Conservation (phyloP, 1,140 invertebrate species). For the Drosophila pallidifrons region DNA sequence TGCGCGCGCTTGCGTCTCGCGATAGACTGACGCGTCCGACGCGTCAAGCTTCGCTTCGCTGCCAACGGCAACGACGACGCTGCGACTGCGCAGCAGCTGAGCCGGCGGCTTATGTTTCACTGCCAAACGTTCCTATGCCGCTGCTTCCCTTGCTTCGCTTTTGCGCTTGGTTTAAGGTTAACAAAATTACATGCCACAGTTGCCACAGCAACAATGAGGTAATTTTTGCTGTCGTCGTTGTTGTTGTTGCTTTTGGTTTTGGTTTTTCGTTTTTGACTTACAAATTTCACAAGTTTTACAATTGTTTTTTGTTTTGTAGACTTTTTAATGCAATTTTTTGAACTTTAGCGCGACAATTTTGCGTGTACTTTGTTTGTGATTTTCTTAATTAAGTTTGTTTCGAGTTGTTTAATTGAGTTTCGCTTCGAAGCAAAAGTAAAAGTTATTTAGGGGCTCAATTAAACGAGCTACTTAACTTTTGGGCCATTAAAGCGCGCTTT, state of each 20-base stretch:
- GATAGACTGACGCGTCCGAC: constrained; percentile 50
- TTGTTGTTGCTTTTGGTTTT: constrained; percentile 32
- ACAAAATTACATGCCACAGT: constrained; percentile 59
- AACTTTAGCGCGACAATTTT: constrained; percentile 51
- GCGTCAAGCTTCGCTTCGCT: constrained; percentile 2
- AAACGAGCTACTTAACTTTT: constrained; percentile 47
- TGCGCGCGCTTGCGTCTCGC: constrained; percentile 70
- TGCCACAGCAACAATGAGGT: constrained; percentile 49
- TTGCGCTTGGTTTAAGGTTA: constrained; percentile 47
- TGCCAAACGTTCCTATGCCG: constrained; percentile 32
- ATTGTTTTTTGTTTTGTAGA: constrained; percentile 14
- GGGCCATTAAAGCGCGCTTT: constrained; percentile 38
- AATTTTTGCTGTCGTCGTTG: constrained; percentile 6
- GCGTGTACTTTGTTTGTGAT: constrained; percentile 16
- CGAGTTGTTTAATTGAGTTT: constrained; percentile 43
- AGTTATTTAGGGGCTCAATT: constrained; percentile 69
- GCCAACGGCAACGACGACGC: constrained; percentile 9
- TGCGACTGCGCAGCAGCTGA: constrained; percentile 37
- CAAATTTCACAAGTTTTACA: constrained; percentile 61
- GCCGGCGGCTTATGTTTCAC: constrained; percentile 47
- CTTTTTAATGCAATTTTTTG: constrained; percentile 69
- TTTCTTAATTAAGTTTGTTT: constrained; percentile 10
- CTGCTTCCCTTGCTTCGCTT: not conserved
- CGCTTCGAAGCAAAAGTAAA: constrained; percentile 62
- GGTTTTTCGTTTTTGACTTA: constrained; percentile 37